Conservation (phyloP, 30 jellyfish, hydroid and myxozoan genomes). For the Aurelia aurita region DNA sequence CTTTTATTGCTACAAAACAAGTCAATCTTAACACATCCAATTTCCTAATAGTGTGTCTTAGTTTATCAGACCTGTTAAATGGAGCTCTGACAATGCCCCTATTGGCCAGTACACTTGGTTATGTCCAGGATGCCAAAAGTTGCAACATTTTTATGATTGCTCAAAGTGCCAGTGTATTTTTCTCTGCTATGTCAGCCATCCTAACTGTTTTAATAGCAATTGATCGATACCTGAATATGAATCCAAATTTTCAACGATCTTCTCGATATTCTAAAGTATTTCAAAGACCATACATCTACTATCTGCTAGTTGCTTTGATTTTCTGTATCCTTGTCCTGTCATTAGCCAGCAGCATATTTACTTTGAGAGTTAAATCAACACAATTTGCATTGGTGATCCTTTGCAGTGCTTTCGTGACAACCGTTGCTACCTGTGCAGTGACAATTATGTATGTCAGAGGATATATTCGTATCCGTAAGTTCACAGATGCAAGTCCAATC, state of each 20-base stretch:
- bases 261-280: background rate
- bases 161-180: background rate
- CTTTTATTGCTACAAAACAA: slow-evolving; percentile 27
- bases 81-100: slow-evolving; percentile 1
- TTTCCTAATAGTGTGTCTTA: background rate
- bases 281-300: background rate
- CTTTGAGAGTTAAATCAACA: background rate
- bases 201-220: background rate
- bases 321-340: background rate
- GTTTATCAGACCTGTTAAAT: background rate
- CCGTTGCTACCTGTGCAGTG: background rate
- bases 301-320: background rate
- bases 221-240: slow-evolving; percentile 9
- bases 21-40: background rate
- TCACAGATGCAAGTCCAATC: background rate
- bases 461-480: background rate
- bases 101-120: background rate
- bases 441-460: slow-evolving; percentile 1
- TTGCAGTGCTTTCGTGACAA: background rate
- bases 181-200: background rate
- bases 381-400: background rate
- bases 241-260: background rate
- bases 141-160: background rate
- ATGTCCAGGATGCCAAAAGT: background rate
- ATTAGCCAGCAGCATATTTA: background rate